phyloP scores from a whole-genome alignment of 2,113 vertebrate genomes.

The Labeo rohita region DNA sequence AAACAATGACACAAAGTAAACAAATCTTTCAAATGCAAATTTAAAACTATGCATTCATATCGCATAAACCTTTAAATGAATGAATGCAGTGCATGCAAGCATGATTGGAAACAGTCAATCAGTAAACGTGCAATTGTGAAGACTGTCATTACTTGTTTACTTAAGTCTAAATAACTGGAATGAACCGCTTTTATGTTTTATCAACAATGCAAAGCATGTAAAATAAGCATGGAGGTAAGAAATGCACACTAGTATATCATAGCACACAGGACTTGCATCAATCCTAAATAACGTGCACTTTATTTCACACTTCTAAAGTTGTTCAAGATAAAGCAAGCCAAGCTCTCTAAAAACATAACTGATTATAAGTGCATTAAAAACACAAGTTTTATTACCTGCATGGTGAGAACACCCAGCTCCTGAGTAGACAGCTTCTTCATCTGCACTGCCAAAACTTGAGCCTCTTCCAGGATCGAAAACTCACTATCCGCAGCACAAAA shows the following conservation, averaged over 20 bases:
- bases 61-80: neutral
- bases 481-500: slow-evolving; percentile 81
- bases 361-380: neutral
- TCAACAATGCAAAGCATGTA: neutral
- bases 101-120: neutral
- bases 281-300: neutral
- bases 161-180: neutral
- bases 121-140: neutral
- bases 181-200: neutral
- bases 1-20: neutral
- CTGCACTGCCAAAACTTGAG: slow-evolving; percentile 88
- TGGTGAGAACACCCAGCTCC: slow-evolving; percentile 91
- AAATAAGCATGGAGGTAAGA: neutral
- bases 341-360: neutral
- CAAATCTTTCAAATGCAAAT: neutral
- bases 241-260: neutral
- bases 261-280: neutral
- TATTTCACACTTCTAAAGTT: neutral
- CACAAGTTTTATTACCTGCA: slow-evolving; percentile 83
- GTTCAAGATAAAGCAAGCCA: neutral
- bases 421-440: slow-evolving; percentile 91
- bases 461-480: slow-evolving; percentile 93
- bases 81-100: no score
- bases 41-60: slow-evolving; percentile 8
- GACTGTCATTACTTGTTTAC: slow-evolving; percentile 13